Base-by-base conservation (phyloP, 2,888 invertebrate species). In the Zhuqinia jingwanae region DNA sequence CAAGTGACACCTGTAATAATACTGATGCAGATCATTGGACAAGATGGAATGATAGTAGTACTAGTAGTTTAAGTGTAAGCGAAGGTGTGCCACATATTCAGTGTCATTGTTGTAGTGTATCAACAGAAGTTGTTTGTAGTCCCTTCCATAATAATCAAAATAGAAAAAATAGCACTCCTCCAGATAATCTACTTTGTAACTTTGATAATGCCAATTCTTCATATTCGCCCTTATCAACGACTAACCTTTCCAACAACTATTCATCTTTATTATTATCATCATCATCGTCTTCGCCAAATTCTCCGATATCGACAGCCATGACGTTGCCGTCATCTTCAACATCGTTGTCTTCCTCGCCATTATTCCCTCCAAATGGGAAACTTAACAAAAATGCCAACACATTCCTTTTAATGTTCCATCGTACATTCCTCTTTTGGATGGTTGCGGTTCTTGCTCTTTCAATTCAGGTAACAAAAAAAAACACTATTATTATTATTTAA, bases 171-270 rank as follows among this genome's bases (percentile, higher is more conserved):
- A 6, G 8, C 36, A 36, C 5, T 36, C 8, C 36, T 36, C 36
- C 36, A 36, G 36, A 36, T 36, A 3, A 36, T 8, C 36, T 36
- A 36, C 36, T 11, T 36, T 36, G 36, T 36, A 36, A 36, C 36
- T 6, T 17, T 45, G 68, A 68, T 42, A 68, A 68, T 68, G 68
- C 68, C 68, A 68, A 68, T 45, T 20, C 20, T 68, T 63, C 63
- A 15, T 42, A 1, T 68, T 68, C 22, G 1, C 1, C 42, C 5
- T 17, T 20, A 42, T 58, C 13, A 17, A 8, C 56, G 2, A 56
- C 42, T 65, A 10, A 11, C n/a, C 1, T 17, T 65, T 65, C n/a
- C 63, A 42, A 22, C 45, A 45, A 17, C 20, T 10, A 11, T 68
- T 1, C 42, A 22, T 10, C 36, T 20, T 45, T 20, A n/a, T 68